Conservation (phyloP, 2,888 invertebrate genomes). For the Hypsopygia costalis region DNA sequence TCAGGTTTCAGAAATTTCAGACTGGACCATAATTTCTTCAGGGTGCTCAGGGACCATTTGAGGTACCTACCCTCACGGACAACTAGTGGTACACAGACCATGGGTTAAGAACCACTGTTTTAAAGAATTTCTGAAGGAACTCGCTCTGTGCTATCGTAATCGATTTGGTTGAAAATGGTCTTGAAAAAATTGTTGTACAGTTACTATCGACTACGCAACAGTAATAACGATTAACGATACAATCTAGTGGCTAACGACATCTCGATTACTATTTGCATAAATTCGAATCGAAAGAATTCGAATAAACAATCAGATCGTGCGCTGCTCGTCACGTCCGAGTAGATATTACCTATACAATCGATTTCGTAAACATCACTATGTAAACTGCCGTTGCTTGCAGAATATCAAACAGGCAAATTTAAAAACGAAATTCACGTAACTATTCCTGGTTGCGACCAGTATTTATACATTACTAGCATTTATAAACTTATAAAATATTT, state of each 20-base stretch:
- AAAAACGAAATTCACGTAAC: not conserved
- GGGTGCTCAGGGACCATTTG: too few species aligned
- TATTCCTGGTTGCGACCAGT: not conserved
- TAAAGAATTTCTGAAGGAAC: too few species aligned
- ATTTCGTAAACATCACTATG: constrained; percentile 8
- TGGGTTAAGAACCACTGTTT: too few species aligned
- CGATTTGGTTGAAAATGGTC: too few species aligned
- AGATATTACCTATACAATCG: constrained; percentile 5
- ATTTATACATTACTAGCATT: too few species aligned
- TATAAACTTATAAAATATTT: too few species aligned
- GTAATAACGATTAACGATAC: not conserved
- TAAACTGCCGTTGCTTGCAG: constrained; percentile 5
- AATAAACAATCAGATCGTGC: constrained; percentile 8
- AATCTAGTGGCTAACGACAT: not conserved
- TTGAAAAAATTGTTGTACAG: too few species aligned
- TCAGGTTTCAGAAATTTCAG: too few species aligned
- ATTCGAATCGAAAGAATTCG: constrained; percentile 4
- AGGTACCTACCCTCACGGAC: too few species aligned
- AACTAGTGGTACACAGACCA: too few species aligned
- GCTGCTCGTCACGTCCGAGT: constrained; percentile 6
- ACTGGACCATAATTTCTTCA: too few species aligned
- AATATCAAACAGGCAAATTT: constrained; percentile 7
- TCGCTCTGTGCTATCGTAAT: too few species aligned
- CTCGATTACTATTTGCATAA: constrained; percentile 4
- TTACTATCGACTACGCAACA: not conserved